These are phyloP conservation scores for Panopea generosa DNA, from an alignment of 2,888 invertebrate genomes.

Conservation along the genomic window DNA sequence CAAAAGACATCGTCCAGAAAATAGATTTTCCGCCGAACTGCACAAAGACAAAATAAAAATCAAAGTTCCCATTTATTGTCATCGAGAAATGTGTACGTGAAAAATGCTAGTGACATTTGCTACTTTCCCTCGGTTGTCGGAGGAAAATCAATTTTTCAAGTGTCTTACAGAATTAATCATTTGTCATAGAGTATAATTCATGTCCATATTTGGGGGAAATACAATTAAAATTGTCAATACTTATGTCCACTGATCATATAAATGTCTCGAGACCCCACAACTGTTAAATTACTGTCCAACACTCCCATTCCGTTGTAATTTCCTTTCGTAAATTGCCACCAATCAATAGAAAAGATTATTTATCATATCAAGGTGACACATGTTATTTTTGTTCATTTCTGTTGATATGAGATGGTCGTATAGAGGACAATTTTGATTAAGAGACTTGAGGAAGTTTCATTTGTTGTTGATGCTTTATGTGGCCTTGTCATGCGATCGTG, in stretches of 20 bases:
- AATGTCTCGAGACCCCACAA: conserved; percentile 47
- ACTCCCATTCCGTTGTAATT: conserved; percentile 47
- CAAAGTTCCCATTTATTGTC: conserved; percentile 63
- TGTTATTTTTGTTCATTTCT: conserved; percentile 57
- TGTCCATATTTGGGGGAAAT: conserved; percentile 53
- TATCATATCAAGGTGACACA: conserved; percentile 61
- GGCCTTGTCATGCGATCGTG: conserved; percentile 33
- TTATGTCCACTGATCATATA: conserved; percentile 56
- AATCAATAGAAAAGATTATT: conserved; percentile 57
- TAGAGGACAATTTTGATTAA: conserved; percentile 47
- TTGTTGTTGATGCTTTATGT: conserved; percentile 53
- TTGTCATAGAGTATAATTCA: conserved; percentile 56
- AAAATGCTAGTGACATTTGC: conserved; percentile 47
- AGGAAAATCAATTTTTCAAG: conserved; percentile 56
- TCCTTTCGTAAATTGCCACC: conserved; percentile 58
- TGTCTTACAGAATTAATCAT: conserved; percentile 61
- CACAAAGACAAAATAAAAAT: conserved; percentile 64
- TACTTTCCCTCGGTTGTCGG: conserved; percentile 36
- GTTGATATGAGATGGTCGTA: conserved; percentile 40
- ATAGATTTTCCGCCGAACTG: conserved; percentile 57
- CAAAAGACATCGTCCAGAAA: conserved; percentile 61
- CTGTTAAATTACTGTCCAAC: conserved; percentile 60
- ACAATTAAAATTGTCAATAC: conserved; percentile 67
- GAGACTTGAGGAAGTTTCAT: conserved; percentile 49
- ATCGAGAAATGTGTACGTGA: conserved; percentile 38